Conservation (phyloP, 2,888 invertebrate genomes). For the Cephus spinipes region DNA sequence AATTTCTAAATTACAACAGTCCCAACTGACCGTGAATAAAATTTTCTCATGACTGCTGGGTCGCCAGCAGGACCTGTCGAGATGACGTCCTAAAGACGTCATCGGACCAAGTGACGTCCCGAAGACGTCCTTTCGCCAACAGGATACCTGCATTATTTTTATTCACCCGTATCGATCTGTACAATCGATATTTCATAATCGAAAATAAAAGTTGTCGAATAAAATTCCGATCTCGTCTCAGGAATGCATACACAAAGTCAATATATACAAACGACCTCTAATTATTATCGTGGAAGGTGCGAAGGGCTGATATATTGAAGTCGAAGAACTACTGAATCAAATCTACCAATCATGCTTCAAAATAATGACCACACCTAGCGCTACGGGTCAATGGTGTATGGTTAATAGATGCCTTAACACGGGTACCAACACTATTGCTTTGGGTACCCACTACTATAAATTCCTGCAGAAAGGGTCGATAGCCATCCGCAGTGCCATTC, state of each 20-base stretch:
- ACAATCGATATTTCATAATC: neutral
- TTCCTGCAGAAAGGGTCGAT: neutral
- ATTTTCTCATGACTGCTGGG: too few relatives aligned
- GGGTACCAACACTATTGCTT: neutral
- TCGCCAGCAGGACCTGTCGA: too few relatives aligned
- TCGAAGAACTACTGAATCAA: conserved; percentile 31
- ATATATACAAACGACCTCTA: conserved; percentile 11
- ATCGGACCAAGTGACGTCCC: too few relatives aligned
- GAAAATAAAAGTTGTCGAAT: neutral
- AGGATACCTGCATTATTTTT: too few relatives aligned
- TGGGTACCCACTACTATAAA: neutral
- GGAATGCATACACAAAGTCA: neutral
- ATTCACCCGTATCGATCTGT: neutral
- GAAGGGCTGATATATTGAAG: conserved; percentile 12
- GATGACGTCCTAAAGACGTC: too few relatives aligned
- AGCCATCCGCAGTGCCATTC: neutral
- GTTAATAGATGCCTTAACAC: conserved; percentile 1
- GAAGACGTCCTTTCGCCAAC: too few relatives aligned
- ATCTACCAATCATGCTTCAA: conserved; percentile 38
- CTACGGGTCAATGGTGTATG: neutral
- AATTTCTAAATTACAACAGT: neutral
- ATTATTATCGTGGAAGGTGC: conserved; percentile 5
- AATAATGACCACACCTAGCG: conserved; percentile 31
- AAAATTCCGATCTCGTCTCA: neutral
- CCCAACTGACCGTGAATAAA: too few relatives aligned